These are phyloP conservation scores for Apotomis betuletana DNA, from an alignment of 2,888 invertebrate species.

Conservation along the genomic window DNA sequence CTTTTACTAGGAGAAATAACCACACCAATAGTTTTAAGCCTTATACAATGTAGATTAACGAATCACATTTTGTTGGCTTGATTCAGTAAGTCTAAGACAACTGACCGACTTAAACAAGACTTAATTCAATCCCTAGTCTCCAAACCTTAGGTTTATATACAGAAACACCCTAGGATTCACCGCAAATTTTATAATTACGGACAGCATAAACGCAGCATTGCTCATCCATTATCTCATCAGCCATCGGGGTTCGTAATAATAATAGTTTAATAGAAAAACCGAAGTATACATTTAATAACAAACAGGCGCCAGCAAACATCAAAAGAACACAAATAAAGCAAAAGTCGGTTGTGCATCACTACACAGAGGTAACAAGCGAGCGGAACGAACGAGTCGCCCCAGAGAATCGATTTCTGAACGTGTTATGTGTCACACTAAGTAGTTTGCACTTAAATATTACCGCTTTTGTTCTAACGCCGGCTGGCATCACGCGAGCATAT, in stretches of 20 bases:
- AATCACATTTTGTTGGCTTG: no score
- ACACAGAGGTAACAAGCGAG: constrained; percentile 69
- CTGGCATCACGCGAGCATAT: constrained; percentile 16
- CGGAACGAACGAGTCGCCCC: constrained; percentile 63
- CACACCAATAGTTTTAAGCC: no score
- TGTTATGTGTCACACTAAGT: constrained; percentile 42
- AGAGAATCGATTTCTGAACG: constrained; percentile 54
- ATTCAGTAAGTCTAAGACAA: no score
- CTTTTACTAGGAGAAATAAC: no score
- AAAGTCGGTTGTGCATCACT: constrained; percentile 69
- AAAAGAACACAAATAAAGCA: constrained; percentile 66
- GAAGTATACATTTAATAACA: background rate
- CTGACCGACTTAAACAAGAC: no score
- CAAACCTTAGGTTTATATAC: no score
- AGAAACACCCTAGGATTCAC: background rate
- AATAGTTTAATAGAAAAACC: background rate
- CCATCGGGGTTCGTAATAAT: no score
- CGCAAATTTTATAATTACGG: background rate
- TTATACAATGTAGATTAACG: no score
- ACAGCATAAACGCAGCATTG: no score
- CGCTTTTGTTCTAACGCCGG: constrained; percentile 41
- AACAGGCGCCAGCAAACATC: constrained; percentile 62
- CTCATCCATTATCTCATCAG: no score
- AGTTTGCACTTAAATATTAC: constrained; percentile 39
- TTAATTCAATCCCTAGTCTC: no score